phyloP scores from a whole-genome alignment of 2,797 vertebrate species.

The Ara ararauna region DNA sequence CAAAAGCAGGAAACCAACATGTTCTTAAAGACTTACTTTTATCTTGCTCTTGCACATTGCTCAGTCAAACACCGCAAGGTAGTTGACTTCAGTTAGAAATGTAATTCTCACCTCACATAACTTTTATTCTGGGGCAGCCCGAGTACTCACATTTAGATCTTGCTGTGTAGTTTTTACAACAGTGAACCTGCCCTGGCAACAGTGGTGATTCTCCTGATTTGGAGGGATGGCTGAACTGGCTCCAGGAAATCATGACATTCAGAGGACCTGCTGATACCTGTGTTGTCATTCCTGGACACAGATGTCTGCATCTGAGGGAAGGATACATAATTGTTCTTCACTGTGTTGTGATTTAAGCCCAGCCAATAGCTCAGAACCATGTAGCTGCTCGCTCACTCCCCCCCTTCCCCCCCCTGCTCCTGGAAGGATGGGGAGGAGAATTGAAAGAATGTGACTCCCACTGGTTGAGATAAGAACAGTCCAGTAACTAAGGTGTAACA shows the following conservation, averaged over 20 bases:
- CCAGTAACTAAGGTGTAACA: too few relatives aligned
- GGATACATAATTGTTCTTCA: background rate
- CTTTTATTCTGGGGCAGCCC: background rate
- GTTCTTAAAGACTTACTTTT: constrained; percentile 41
- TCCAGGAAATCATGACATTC: background rate
- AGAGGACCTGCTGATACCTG: background rate
- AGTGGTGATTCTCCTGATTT: background rate
- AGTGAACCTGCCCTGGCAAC: background rate
- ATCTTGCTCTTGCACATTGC: constrained; percentile 52
- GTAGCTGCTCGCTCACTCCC: too few relatives aligned
- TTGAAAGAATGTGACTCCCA: too few relatives aligned
- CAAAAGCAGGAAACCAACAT: constrained; percentile 34
- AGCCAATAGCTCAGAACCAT: too few relatives aligned
- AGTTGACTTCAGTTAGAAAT: constrained; percentile 28
- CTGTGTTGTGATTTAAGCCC: background rate
- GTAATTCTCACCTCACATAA: background rate
- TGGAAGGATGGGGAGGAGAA: too few relatives aligned
- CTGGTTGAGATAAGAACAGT: too few relatives aligned
- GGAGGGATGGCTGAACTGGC: background rate
- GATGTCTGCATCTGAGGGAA: background rate
- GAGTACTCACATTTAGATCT: background rate
- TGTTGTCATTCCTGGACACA: background rate
- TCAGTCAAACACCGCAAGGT: constrained; percentile 8
- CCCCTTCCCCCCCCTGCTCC: too few relatives aligned
- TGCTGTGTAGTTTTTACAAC: background rate